phyloP scores from a whole-genome alignment of 1,140 invertebrate genomes.

The Drosophila leontia region DNA sequence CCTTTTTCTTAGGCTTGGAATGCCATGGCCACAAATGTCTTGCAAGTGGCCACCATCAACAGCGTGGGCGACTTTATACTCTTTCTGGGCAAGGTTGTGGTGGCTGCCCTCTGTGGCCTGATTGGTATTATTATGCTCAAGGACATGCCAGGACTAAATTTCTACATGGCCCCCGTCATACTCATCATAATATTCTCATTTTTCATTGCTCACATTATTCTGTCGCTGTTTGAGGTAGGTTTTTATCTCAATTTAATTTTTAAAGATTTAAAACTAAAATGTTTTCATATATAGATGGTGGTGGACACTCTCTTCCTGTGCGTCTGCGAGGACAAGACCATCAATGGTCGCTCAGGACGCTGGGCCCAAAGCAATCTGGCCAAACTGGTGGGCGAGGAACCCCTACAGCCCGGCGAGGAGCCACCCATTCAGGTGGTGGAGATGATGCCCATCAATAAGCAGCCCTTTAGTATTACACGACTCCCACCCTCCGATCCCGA shows the following conservation, averaged over 20 bases:
- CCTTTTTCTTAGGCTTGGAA: slow-evolving; percentile 91
- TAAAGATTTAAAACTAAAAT: background rate
- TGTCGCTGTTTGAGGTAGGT: slow-evolving; percentile 96
- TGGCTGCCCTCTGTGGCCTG: slow-evolving; percentile 91
- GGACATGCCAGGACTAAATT: slow-evolving; percentile 89
- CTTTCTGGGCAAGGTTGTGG: slow-evolving; percentile 94
- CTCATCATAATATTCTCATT: slow-evolving; percentile 95
- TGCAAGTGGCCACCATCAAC: slow-evolving; percentile 96
- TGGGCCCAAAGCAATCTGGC: slow-evolving; percentile 89
- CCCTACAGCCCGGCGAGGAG: slow-evolving; percentile 77
- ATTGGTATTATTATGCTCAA: slow-evolving; percentile 91
- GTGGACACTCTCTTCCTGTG: slow-evolving; percentile 97
- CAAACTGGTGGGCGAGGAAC: slow-evolving; percentile 86
- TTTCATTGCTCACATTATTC: slow-evolving; percentile 96
- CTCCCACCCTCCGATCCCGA: slow-evolving; percentile 61
- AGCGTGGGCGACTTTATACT: slow-evolving; percentile 97
- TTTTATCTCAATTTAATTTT: background rate
- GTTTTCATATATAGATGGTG: slow-evolving; percentile 90
- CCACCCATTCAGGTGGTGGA: slow-evolving; percentile 79
- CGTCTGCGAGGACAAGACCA: slow-evolving; percentile 93
- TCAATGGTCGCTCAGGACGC: slow-evolving; percentile 88
- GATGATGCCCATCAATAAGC: slow-evolving; percentile 84
- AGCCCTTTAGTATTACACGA: slow-evolving; percentile 81
- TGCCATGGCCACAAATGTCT: slow-evolving; percentile 92
- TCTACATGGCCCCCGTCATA: slow-evolving; percentile 94